phyloP scores from a whole-genome alignment of 2,888 invertebrate genomes.

The Scaptomyza reducta region DNA sequence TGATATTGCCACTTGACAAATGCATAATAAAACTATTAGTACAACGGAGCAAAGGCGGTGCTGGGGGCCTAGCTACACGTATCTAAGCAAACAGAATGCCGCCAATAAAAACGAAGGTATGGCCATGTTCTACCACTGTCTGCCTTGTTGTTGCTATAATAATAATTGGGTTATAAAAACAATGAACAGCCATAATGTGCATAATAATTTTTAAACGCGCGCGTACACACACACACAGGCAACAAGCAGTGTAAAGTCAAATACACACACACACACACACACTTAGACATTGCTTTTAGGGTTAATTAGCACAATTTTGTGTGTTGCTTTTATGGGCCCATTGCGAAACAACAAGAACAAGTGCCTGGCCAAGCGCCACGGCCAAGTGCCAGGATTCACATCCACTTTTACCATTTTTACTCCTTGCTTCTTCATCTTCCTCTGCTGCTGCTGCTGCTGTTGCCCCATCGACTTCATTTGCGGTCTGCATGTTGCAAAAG shows the following conservation, averaged over 20 bases:
- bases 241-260: constrained; percentile 25
- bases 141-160: constrained; percentile 38
- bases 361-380: constrained; percentile 71
- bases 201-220: constrained; percentile 74
- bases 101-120: background rate
- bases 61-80: background rate
- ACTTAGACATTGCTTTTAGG: constrained; percentile 67
- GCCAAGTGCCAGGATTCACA: constrained; percentile 68
- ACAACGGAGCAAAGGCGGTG: background rate
- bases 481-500: constrained; percentile 63
- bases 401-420: constrained; percentile 20
- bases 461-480: constrained; percentile 68
- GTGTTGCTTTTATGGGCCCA: constrained; percentile 73
- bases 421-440: background rate
- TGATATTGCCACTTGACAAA: constrained; percentile 63
- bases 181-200: constrained; percentile 75
- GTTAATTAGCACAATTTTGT: constrained; percentile 80
- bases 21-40: constrained; percentile 45
- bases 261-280: constrained; percentile 39
- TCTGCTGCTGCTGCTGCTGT: background rate
- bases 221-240: constrained; percentile 12
- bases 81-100: constrained; percentile 18
- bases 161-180: constrained; percentile 76
- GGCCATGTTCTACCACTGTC: background rate
- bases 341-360: constrained; percentile 58